phyloP scores from a whole-genome alignment of 2,113 vertebrate species.

The Proterorhinus semilunaris region DNA sequence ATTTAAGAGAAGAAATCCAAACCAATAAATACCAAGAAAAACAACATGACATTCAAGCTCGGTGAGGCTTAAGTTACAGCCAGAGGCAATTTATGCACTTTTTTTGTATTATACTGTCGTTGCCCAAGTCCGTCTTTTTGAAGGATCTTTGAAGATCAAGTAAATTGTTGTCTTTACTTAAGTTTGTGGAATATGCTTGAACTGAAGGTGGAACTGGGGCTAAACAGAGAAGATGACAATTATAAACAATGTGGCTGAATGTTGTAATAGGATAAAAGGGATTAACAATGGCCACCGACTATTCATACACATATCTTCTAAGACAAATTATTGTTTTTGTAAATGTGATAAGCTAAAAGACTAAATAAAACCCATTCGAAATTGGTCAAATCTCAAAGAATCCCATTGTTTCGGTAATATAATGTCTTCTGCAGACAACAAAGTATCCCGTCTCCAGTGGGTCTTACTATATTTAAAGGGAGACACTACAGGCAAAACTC shows the following conservation, averaged over 20 bases:
- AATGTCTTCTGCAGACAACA: no score
- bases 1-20: slow-evolving; percentile 12
- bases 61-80: slow-evolving; percentile 42
- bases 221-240: slow-evolving; percentile 21
- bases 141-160: slow-evolving; percentile 55
- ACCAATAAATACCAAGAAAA: slow-evolving; percentile 29
- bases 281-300: neutral
- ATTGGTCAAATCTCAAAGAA: no score
- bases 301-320: neutral
- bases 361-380: no score
- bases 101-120: slow-evolving; percentile 47
- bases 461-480: no score
- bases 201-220: slow-evolving; percentile 41
- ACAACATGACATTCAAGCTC: slow-evolving; percentile 39
- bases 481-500: no score
- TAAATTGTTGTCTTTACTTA: slow-evolving; percentile 45
- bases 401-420: no score
- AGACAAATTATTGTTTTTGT: neutral
- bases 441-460: no score
- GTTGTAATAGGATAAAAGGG: neutral
- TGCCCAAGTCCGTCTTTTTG: slow-evolving; percentile 45
- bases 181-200: slow-evolving; percentile 31
- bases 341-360: neutral
- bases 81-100: slow-evolving; percentile 31
- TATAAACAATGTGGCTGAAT: neutral